phyloP scores from a whole-genome alignment of 1,140 invertebrate species.

The Polypedilum vanderplanki region DNA sequence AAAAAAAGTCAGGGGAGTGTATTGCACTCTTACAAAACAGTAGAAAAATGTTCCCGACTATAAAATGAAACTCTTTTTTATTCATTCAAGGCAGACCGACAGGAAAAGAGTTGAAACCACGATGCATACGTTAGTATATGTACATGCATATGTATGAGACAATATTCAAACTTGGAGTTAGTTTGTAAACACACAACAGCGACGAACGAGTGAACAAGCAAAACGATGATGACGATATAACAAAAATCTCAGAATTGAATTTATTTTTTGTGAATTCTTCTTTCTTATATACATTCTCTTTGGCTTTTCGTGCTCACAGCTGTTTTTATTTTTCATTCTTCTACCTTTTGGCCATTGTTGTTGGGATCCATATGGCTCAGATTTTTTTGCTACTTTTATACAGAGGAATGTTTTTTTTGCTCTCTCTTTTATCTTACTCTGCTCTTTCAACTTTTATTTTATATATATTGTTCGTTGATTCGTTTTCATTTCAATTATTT shows the following conservation, averaged over 20 bases:
- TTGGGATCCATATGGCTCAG: not conserved
- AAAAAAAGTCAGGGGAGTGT: conserved; percentile 26
- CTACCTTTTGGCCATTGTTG: conserved; percentile 14
- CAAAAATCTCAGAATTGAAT: conserved; percentile 5
- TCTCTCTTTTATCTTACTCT: no score
- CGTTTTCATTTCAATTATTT: not conserved
- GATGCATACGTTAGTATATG: no score
- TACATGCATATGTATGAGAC: no score
- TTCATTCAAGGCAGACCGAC: not conserved
- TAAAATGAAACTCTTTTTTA: not conserved
- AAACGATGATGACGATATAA: conserved; percentile 1
- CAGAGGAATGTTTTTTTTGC: no score
- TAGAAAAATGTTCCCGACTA: not conserved
- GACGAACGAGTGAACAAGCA: no score
- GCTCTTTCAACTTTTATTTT: not conserved
- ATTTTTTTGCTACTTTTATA: not conserved
- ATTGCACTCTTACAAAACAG: conserved; percentile 6
- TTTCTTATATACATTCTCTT: not conserved
- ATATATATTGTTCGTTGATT: not conserved
- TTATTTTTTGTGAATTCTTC: not conserved
- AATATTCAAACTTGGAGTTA: not conserved
- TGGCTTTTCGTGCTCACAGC: not conserved
- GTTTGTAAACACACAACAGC: not conserved
- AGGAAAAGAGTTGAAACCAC: not conserved
- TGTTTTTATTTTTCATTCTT: conserved; percentile 14